Base-by-base conservation (phyloP, 2,797 vertebrate genomes). In the Manis pentadactyla region DNA sequence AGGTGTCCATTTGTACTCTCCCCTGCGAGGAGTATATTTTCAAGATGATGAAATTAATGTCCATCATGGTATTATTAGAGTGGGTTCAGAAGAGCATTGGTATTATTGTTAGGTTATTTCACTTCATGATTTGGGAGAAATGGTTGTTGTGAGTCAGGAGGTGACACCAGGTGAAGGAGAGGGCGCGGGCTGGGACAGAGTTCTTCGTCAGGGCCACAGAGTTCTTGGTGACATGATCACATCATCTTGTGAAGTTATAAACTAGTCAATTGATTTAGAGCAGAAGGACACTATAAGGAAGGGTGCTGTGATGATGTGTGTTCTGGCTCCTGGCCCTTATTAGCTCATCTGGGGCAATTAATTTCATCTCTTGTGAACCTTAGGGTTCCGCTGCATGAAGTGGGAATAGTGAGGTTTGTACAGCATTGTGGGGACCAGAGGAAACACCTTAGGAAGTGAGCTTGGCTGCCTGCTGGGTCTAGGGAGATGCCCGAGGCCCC, bases 341-440 rank as follows among this genome's bases (percentile, higher is more conserved):
- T 53, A 57, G 42, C 49, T 63, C 7, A 3, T 27, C 21, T 2
- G 81, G 59, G 55, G 42, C 90, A 42, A 57, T 19, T 37, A 25
- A 13, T 46, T 18, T 90, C 61, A 42, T 74, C 74, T 82, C 82
- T 46, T 9, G 6, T 57, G 55, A 37, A 79, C 83, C 51, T 39
- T 11, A 0, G 17, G 4, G 46, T n/a, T 34, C 39, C 29, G 15
- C 46, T 31, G 31, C 12, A 13, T 4, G 12, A 94, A 49, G 37
- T 42, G 68, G 75, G n/a, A 42, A 23, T 4, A 1, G 21, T 12
- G 18, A 18, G 29, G 3, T 25, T 31, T 25, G 0, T 21, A 17
- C 25, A 14, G 25, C n/a, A 2, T 15, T 74, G 21, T 66, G 42
- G 87, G 49, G 59, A 55, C 49, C 34, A 27, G 39, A 12, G 25